Evolutionary conservation across 2,113 vertebrate genomes (phyloP).

Genomic region (Dasyurus viverrinus): DNA sequence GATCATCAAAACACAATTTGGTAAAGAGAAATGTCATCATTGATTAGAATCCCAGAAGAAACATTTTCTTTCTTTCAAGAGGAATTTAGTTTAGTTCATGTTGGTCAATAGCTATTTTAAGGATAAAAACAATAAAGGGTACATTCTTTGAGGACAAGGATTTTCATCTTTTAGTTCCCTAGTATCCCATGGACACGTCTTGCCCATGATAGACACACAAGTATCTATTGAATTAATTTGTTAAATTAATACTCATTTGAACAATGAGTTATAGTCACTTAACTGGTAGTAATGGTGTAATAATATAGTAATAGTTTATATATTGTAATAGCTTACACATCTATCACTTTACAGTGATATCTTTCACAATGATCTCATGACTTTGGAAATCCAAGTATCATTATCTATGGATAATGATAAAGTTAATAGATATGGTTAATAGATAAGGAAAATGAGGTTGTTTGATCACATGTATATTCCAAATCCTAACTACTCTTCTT

Average conservation of each 20-base stretch:
- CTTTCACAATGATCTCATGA: neutral
- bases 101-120: neutral
- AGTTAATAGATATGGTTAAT: neutral
- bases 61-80: conserved; percentile 35
- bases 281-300: neutral
- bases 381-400: neutral
- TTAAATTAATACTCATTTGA: conserved; percentile 8
- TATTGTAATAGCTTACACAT: neutral
- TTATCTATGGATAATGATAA: neutral
- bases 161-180: neutral
- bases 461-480: neutral
- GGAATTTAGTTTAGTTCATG: conserved; percentile 35
- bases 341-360: neutral
- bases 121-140: neutral
- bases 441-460: neutral
- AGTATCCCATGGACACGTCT: too few species aligned
- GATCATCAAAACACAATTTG: neutral
- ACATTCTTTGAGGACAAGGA: neutral
- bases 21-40: neutral
- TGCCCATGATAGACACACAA: neutral
- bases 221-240: neutral
- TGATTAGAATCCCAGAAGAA: conserved; percentile 28
- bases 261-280: neutral
- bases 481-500: neutral
- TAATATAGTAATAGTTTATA: neutral